Percentiles rank a stretch among this genome's conserved stretches.
phyloP scores from a whole-genome alignment of 2,797 vertebrate genomes.

The Cephalopachus bancanus region DNA sequence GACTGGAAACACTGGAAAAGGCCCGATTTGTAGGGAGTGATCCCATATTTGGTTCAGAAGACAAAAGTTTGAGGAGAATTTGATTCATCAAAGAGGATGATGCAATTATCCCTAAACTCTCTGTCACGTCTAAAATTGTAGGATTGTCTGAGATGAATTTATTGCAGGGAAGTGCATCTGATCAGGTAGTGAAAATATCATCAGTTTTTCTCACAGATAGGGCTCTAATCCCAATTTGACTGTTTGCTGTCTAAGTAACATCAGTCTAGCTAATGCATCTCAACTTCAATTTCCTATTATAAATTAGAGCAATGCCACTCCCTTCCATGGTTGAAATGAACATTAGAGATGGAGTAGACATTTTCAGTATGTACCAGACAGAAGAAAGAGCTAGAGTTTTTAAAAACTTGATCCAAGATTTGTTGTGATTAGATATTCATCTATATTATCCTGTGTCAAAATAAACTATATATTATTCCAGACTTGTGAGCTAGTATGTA shows the following conservation, averaged over 20 bases:
- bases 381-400: background rate
- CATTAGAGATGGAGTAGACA: background rate
- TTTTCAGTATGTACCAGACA: background rate
- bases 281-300: background rate
- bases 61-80: background rate
- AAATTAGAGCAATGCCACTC: background rate
- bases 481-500: background rate
- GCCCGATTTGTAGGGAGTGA: background rate
- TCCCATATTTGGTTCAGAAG: background rate
- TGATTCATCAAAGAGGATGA: background rate
- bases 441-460: background rate
- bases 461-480: background rate
- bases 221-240: background rate
- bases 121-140: background rate
- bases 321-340: background rate
- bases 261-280: background rate
- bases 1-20: background rate
- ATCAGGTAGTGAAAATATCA: background rate
- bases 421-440: background rate
- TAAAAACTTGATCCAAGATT: background rate
- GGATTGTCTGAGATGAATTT: background rate
- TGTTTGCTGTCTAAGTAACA: background rate
- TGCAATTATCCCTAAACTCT: background rate
- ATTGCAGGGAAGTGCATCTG: rapidly evolving
- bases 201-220: background rate